Percentiles rank a stretch among this genome's conserved stretches.
These are phyloP conservation scores for Oopsacas minuta DNA, from an alignment of 37 sponge, comb jelly and placozoan species.

Conservation along the genomic window DNA sequence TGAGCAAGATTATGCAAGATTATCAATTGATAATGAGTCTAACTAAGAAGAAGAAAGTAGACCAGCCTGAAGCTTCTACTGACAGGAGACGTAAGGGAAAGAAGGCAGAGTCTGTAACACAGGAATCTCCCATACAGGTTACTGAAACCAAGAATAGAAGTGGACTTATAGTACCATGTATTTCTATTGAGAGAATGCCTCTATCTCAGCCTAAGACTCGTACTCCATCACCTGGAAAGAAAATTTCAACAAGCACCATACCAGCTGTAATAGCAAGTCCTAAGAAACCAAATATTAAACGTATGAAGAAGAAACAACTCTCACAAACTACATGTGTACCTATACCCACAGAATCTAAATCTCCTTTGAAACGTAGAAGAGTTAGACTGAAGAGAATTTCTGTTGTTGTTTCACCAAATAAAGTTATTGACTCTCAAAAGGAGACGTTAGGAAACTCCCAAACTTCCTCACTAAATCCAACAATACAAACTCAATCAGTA, in stretches of 20 bases:
- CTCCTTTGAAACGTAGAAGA: not conserved
- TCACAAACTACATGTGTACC: not conserved
- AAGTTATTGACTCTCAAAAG: too few relatives aligned
- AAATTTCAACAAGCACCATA: not conserved
- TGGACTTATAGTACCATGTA: not conserved
- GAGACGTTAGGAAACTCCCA: too few relatives aligned
- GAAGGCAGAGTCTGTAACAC: not conserved
- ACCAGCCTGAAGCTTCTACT: not conserved
- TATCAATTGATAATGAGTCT: not conserved
- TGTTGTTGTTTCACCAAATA: too few relatives aligned
- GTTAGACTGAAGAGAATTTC: not conserved
- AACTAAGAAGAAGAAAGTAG: not conserved
- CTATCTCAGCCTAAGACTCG: not conserved
- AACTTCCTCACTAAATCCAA: too few relatives aligned
- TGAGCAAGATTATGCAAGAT: conserved; percentile 11
- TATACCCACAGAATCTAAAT: not conserved
- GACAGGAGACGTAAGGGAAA: not conserved
- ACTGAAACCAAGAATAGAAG: not conserved
- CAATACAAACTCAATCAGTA: too few relatives aligned
- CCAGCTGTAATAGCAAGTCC: not conserved
- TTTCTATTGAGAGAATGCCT: conserved; percentile 9
- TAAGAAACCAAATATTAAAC: not conserved
- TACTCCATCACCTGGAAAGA: not conserved
- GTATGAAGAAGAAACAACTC: not conserved
- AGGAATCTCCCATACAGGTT: not conserved